phyloP scores from a whole-genome alignment of 2,113 vertebrate species.

The Onychostruthus taczanowskii region DNA sequence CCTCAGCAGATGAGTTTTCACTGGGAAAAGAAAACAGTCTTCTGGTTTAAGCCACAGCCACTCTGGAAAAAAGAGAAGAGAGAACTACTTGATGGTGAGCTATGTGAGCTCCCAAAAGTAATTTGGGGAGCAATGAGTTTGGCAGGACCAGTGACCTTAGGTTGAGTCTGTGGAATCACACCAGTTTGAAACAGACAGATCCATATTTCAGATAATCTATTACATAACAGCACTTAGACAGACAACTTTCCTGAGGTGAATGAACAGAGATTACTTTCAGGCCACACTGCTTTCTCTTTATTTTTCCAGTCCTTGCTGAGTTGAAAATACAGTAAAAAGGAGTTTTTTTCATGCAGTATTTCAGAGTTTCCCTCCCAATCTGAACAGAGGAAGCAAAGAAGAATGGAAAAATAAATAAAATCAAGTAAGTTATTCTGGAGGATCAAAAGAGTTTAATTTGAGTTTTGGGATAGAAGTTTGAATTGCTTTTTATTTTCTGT shows the following conservation, averaged over 20 bases:
- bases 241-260: background rate
- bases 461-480: slow-evolving; percentile 4
- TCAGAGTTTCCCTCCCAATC: background rate
- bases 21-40: background rate
- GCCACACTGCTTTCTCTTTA: background rate
- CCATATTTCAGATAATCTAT: background rate
- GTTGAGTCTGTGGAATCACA: background rate
- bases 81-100: background rate
- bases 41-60: background rate
- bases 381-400: slow-evolving; percentile 39
- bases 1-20: background rate
- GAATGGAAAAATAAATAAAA: slow-evolving; percentile 60
- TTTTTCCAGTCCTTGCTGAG: background rate
- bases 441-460: slow-evolving; percentile 45
- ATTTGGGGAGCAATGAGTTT: background rate
- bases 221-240: background rate
- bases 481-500: slow-evolving; percentile 38
- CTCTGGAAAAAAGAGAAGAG: background rate
- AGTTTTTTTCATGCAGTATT: background rate
- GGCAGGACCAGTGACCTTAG: background rate
- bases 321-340: slow-evolving; percentile 12
- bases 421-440: slow-evolving; percentile 21
- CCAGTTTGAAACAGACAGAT: background rate
- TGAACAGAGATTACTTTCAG: slow-evolving; percentile 12
- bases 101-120: background rate